Conservation (phyloP, 2,113 vertebrate genomes). For the Pungitius pungitius region DNA sequence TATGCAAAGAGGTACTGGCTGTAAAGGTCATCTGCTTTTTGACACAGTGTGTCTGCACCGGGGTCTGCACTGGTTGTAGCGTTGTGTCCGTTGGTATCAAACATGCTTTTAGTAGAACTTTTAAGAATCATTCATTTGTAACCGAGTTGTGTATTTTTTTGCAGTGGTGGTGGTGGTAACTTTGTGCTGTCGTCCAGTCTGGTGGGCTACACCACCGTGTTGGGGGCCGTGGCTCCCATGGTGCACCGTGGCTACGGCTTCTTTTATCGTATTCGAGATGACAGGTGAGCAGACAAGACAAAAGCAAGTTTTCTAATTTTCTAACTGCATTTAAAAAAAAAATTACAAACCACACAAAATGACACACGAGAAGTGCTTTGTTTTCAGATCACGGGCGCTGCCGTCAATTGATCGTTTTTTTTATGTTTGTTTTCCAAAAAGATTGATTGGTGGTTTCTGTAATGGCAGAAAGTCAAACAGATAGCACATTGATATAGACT, state of each 20-base stretch:
- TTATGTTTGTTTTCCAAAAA: background rate
- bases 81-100: too few species aligned
- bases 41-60: too few species aligned
- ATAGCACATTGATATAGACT: too few species aligned
- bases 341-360: background rate
- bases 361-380: background rate
- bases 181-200: conserved; percentile 95
- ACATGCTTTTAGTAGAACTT: too few species aligned
- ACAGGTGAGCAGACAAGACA: conserved; percentile 81
- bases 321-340: too few species aligned
- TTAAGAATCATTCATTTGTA: too few species aligned
- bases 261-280: conserved; percentile 94
- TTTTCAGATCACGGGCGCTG: too few species aligned
- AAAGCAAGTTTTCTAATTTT: background rate
- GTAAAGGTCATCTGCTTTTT: too few species aligned
- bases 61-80: too few species aligned
- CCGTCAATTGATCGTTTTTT: background rate
- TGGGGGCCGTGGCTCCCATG: conserved; percentile 88
- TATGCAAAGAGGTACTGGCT: conserved; percentile 87
- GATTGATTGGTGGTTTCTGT: background rate
- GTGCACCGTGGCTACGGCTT: conserved; percentile 90
- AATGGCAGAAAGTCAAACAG: background rate
- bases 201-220: conserved; percentile 87
- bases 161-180: conserved; percentile 95
- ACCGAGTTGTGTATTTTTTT: conserved; percentile 38